Evolutionary conservation across 2,113 vertebrate species (phyloP).

Genomic region (Oncorhynchus nerka): DNA sequence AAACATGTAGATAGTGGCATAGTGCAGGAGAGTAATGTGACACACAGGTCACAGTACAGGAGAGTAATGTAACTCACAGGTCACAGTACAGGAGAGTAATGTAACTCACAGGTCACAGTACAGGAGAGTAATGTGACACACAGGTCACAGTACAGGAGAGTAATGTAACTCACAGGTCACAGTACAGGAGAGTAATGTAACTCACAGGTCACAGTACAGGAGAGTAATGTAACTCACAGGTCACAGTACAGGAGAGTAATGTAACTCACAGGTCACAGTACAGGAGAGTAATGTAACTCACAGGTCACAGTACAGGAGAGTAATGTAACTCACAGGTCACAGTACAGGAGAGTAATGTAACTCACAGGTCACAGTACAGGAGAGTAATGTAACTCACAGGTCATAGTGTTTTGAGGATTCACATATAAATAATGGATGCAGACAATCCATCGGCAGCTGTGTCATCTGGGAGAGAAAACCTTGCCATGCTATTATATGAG

Average conservation of each 20-base stretch:
- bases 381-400: conserved; percentile 18
- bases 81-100: conserved; percentile 10
- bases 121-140: too few relatives aligned
- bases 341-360: too few relatives aligned
- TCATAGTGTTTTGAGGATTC: conserved; percentile 7
- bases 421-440: conserved; percentile 47
- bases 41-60: not conserved
- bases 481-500: conserved; percentile 25
- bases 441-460: conserved; percentile 14
- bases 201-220: too few relatives aligned
- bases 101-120: not conserved
- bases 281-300: too few relatives aligned
- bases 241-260: too few relatives aligned
- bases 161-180: too few relatives aligned
- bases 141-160: not conserved
- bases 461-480: conserved; percentile 20
- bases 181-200: too few relatives aligned
- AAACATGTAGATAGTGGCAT: not conserved
- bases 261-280: too few relatives aligned
- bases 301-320: too few relatives aligned
- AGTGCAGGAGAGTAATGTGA: not conserved
- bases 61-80: conserved; percentile 15
- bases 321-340: too few relatives aligned
- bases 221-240: too few relatives aligned
- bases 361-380: not conserved